Percentiles rank a stretch among this genome's conserved stretches.
Evolutionary conservation across 2,797 vertebrate genomes (phyloP).

Genomic region (Acipenser oxyrinchus): DNA sequence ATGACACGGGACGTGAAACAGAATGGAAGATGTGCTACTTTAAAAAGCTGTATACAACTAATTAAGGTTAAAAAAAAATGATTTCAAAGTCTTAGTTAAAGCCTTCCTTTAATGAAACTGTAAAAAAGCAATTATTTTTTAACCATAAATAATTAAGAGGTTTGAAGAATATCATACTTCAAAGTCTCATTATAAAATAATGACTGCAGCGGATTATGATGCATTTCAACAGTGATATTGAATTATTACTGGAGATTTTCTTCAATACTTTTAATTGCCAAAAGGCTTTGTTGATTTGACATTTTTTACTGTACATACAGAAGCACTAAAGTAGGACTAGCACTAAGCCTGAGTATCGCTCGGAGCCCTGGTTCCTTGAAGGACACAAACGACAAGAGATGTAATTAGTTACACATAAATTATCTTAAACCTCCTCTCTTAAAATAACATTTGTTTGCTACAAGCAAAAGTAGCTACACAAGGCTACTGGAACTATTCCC

Average conservation of each 20-base stretch:
- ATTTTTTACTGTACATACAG: slow-evolving; percentile 66
- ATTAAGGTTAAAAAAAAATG: no score
- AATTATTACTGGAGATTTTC: slow-evolving; percentile 44
- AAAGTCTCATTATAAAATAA: background rate
- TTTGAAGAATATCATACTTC: background rate
- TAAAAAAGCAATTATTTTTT: background rate
- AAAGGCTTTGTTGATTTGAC: slow-evolving; percentile 52
- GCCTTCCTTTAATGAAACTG: no score
- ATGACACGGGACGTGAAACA: no score
- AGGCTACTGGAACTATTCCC: slow-evolving; percentile 55
- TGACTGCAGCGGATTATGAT: background rate
- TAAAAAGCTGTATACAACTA: no score
- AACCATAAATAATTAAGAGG: background rate
- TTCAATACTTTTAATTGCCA: slow-evolving; percentile 40
- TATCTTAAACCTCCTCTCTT: slow-evolving; percentile 67
- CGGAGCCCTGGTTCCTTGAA: slow-evolving; percentile 32
- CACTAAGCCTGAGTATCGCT: slow-evolving; percentile 35
- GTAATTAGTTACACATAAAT: slow-evolving; percentile 77
- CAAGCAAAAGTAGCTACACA: slow-evolving; percentile 58
- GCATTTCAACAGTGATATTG: background rate
- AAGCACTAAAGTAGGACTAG: slow-evolving; percentile 48
- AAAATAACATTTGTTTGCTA: slow-evolving; percentile 79
- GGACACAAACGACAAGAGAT: slow-evolving; percentile 70
- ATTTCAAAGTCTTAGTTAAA: no score
- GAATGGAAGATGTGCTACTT: no score